These are phyloP conservation scores for Bos indicus DNA, from an alignment of 2,113 vertebrate genomes.

Conservation along the genomic window DNA sequence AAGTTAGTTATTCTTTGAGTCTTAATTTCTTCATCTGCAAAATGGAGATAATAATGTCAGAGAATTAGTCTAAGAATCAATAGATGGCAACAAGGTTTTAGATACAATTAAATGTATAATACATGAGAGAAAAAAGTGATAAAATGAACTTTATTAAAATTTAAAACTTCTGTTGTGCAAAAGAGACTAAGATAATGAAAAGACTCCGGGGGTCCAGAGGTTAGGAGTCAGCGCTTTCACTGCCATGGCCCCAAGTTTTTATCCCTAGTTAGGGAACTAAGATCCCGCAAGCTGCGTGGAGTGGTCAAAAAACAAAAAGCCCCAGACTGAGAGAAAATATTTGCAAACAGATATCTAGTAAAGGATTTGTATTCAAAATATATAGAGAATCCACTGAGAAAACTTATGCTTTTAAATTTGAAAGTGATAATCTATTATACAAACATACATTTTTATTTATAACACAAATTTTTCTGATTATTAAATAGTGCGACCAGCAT, in stretches of 20 bases:
- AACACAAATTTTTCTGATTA: not conserved
- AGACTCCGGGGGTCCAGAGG: not conserved
- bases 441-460: not conserved
- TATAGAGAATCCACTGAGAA: not conserved
- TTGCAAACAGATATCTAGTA: not conserved
- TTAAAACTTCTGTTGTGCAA: not conserved
- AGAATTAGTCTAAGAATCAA: not conserved
- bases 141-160: not conserved
- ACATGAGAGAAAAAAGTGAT: not conserved
- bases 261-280: not conserved
- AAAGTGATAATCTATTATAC: not conserved
- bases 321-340: not conserved
- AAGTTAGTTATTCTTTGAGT: not conserved
- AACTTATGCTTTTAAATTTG: not conserved
- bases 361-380: not conserved
- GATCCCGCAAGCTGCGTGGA: not conserved
- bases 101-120: not conserved
- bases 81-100: not conserved
- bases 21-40: not conserved
- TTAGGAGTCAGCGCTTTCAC: not conserved
- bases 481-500: not conserved
- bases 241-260: not conserved
- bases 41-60: not conserved
- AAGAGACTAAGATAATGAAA: not conserved
- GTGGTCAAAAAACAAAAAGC: not conserved